phyloP scores from a whole-genome alignment of 2,888 invertebrate genomes.

The Drosophila mettleri region DNA sequence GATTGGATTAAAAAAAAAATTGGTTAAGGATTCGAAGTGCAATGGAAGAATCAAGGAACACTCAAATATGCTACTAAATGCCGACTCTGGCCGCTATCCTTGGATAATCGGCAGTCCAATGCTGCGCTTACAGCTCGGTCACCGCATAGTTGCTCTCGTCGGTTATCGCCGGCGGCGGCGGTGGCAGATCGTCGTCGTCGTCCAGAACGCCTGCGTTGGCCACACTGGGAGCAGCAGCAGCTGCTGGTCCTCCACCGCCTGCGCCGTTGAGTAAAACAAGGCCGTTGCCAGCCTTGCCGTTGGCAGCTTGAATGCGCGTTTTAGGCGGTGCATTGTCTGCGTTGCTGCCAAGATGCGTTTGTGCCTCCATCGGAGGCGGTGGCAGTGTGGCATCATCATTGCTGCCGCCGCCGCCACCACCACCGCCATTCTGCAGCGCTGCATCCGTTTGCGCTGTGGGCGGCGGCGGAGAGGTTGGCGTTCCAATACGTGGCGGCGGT shows the following conservation, averaged over 20 bases:
- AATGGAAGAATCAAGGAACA: conserved; percentile 43
- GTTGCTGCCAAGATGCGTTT: conserved; percentile 36
- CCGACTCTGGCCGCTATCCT: not conserved
- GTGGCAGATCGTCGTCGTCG: conserved; percentile 83
- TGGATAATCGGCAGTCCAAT: not conserved
- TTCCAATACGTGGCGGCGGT: conserved; percentile 85
- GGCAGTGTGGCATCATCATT: conserved; percentile 78
- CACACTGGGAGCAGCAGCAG: not conserved
- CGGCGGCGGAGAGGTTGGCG: conserved; percentile 81
- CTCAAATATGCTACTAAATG: conserved; percentile 31
- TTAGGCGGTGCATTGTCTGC: conserved; percentile 61
- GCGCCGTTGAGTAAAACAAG: conserved; percentile 68
- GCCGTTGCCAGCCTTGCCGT: conserved; percentile 60
- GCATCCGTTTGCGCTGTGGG: conserved; percentile 55
- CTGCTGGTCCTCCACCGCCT: conserved; percentile 9
- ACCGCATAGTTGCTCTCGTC: conserved; percentile 85
- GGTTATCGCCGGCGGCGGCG: conserved; percentile 84
- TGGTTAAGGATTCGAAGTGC: conserved; percentile 25
- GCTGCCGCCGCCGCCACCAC: conserved; percentile 28
- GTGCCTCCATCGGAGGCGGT: conserved; percentile 76
- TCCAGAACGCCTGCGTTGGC: conserved; percentile 47
- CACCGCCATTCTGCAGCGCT: conserved; percentile 28
- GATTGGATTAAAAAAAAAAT: conserved; percentile 21
- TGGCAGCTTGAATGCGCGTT: conserved; percentile 58
- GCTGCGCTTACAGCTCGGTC: conserved; percentile 83